Evolutionary conservation across 2,888 invertebrate species (phyloP), one percentile per base, ranked within the genome.

Genomic region (Trissolcus brochymenae): DNA sequence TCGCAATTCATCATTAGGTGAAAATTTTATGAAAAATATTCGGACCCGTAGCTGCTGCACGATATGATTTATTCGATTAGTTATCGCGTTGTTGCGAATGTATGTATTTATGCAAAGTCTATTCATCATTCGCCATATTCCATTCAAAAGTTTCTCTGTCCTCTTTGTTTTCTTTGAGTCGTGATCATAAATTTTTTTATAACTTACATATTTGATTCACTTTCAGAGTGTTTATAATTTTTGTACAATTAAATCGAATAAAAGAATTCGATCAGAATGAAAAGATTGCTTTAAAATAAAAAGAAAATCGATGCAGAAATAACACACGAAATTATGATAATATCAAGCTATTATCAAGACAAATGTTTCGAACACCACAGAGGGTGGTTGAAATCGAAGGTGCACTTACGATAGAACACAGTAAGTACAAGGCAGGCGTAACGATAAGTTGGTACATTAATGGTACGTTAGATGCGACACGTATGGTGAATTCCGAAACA

Each of bases 381-480:
- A 55, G 55, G 14, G 53, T 53, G 53, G 67, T 29, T 46, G 35
- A 6, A 35, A 35, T 35, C 35, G 35, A 35, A 35, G 35, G 35
- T 11, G 35, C 35, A 35, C 35, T 35, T 35, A 35, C 9, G 35
- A 35, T 35, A 9, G 73, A 81, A 49, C 54, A 67, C 50, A 61
- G 72, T 68, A 71, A 83, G 81, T 82, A 80, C 77, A 76, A 76
- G 78, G 80, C 76, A 72, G 78, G 75, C 81, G 82, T 82, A 86
- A 86, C 86, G 85, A 87, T 87, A 86, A 85, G 85, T 83, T 81
- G 82, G 82, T 85, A 84, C 82, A 87, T 87, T 87, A 87, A 87
- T 83, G 87, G 81, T 87, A 86, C 85, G 85, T 86, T 87, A 86
- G 84, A 86, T 84, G 83, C 82, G 84, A 87, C 87, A 85, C 86